Conservation (phyloP, 2,888 invertebrate species). For the Aleiodes testaceus region DNA sequence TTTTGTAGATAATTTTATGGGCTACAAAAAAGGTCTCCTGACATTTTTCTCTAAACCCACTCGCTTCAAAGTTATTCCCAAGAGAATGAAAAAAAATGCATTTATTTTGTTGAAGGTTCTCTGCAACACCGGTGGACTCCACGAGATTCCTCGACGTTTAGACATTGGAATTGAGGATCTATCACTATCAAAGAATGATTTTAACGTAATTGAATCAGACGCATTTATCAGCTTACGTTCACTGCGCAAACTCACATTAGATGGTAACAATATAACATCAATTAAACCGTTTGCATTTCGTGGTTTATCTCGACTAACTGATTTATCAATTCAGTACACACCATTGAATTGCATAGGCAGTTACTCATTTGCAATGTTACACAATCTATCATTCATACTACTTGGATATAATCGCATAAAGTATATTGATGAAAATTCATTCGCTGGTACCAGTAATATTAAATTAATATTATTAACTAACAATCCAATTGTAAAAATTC, state of each 20-base stretch:
- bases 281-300: conserved; percentile 91
- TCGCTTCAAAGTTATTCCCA: no score
- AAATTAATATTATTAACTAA: conserved; percentile 86
- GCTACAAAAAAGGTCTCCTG: no score
- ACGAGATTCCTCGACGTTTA: conserved; percentile 85
- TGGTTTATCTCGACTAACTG: conserved; percentile 84
- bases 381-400: conserved; percentile 84
- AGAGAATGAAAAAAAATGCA: conserved; percentile 3
- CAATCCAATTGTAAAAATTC: conserved; percentile 87
- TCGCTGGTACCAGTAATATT: conserved; percentile 90
- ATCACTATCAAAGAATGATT: conserved; percentile 88
- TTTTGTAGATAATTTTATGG: no score
- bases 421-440: conserved; percentile 84
- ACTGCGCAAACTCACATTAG: conserved; percentile 86
- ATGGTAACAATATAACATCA: conserved; percentile 89
- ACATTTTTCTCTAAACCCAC: no score
- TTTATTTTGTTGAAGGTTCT: conserved; percentile 79
- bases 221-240: conserved; percentile 88
- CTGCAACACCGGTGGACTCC: conserved; percentile 89
- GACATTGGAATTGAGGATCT: conserved; percentile 88
- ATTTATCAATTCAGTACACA: conserved; percentile 90
- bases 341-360: conserved; percentile 86
- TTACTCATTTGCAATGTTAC: conserved; percentile 88
- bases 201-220: conserved; percentile 86
- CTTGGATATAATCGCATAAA: conserved; percentile 82